Evolutionary conservation across 2,797 vertebrate genomes (phyloP).

Genomic region (Gephyroberyx darwinii): DNA sequence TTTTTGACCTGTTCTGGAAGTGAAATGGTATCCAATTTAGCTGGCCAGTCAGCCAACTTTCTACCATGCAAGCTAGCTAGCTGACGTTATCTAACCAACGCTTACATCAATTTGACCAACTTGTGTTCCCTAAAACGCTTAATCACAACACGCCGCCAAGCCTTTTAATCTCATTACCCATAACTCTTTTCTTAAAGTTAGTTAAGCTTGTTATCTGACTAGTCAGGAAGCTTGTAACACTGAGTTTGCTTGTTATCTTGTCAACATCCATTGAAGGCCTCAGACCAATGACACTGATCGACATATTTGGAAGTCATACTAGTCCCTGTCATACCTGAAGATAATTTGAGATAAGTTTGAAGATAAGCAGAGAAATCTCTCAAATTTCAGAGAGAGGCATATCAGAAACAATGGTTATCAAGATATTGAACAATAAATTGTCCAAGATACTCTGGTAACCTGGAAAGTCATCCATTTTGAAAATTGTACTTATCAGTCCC

Average conservation of each 20-base stretch:
- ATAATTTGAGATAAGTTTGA: background rate
- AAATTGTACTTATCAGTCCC: no score
- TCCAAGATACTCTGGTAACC: background rate
- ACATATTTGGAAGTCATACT: background rate
- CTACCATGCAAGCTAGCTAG: slow-evolving; percentile 29
- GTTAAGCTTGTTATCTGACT: background rate
- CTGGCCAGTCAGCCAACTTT: slow-evolving; percentile 65
- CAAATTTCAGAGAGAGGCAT: background rate
- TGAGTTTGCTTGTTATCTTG: slow-evolving; percentile 20
- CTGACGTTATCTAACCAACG: background rate
- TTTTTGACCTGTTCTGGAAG: slow-evolving; percentile 34
- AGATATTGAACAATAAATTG: background rate
- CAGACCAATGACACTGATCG: slow-evolving; percentile 22
- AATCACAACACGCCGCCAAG: accelerated
- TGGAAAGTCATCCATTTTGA: no score
- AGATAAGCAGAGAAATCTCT: no score
- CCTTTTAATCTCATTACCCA: background rate
- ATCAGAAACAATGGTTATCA: background rate
- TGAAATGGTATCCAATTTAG: slow-evolving; percentile 51
- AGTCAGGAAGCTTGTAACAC: background rate
- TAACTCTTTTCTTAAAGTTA: background rate
- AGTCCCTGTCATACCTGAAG: background rate
- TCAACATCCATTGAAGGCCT: slow-evolving; percentile 51
- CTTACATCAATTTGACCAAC: background rate
- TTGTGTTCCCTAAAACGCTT: background rate